Percentiles rank a stretch among this genome's conserved stretches.
Evolutionary conservation across 2,113 vertebrate species (phyloP).

Genomic region (Telmatochromis sp.): DNA sequence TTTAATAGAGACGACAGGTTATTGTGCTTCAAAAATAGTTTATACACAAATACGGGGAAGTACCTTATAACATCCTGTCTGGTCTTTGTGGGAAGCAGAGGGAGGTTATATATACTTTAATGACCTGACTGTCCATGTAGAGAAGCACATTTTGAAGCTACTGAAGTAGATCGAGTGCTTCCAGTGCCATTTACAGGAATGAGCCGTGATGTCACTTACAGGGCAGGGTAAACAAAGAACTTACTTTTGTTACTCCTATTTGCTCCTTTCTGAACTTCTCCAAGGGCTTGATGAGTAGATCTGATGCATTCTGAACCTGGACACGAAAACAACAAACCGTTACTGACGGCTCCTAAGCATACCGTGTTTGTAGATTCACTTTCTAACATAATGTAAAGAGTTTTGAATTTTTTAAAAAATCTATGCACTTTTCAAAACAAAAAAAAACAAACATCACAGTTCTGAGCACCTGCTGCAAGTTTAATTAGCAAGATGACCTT

Average conservation of each 20-base stretch:
- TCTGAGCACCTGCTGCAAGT: background rate
- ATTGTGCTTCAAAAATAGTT: background rate
- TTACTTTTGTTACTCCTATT: slow-evolving; percentile 92
- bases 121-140: background rate
- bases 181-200: background rate
- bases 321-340: background rate
- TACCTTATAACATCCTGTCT: background rate
- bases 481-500: background rate
- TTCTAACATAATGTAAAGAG: background rate
- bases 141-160: background rate
- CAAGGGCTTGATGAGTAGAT: slow-evolving; percentile 92
- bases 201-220: background rate
- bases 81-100: background rate
- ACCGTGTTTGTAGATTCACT: background rate
- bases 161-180: background rate
- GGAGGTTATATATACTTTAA: background rate
- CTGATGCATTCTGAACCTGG: slow-evolving; percentile 92
- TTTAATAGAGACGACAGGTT: background rate
- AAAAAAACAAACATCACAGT: background rate
- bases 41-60: background rate
- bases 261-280: slow-evolving; percentile 96
- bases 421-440: background rate
- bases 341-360: background rate
- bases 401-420: background rate
- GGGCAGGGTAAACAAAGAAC: background rate